Evolutionary conservation across 2,888 invertebrate genomes (phyloP).

Genomic region (Rotaria macrura): DNA sequence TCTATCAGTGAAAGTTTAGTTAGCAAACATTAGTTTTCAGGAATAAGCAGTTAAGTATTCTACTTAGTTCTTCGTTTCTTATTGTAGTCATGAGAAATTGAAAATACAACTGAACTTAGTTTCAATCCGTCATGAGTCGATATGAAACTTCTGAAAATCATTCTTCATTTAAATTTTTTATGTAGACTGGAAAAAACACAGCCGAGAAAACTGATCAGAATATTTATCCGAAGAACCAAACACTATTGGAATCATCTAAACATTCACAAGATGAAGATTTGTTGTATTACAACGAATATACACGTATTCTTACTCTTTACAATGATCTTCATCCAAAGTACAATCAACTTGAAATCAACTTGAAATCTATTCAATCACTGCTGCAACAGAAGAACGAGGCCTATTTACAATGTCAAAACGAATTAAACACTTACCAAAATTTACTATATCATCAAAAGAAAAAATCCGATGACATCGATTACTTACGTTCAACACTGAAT

Average conservation of each 20-base stretch:
- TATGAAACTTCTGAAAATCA: too few species aligned
- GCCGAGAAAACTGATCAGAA: neutral
- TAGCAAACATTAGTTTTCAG: too few species aligned
- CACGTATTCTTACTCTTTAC: neutral
- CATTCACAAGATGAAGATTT: neutral
- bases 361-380: neutral
- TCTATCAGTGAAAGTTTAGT: too few species aligned
- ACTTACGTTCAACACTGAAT: neutral
- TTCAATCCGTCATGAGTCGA: too few species aligned
- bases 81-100: too few species aligned
- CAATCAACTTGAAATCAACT: neutral
- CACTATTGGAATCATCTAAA: neutral
- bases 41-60: too few species aligned
- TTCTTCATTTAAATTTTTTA: neutral
- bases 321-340: neutral
- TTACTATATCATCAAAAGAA: conserved; percentile 11
- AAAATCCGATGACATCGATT: neutral
- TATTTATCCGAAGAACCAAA: neutral
- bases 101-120: too few species aligned
- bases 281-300: neutral
- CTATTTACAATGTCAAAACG: neutral
- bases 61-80: too few species aligned
- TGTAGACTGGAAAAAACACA: neutral
- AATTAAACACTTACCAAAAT: conserved; percentile 6
- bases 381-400: neutral